Evolutionary conservation across 2,113 vertebrate genomes (phyloP).

Genomic region (Oreochromis tanganicae): DNA sequence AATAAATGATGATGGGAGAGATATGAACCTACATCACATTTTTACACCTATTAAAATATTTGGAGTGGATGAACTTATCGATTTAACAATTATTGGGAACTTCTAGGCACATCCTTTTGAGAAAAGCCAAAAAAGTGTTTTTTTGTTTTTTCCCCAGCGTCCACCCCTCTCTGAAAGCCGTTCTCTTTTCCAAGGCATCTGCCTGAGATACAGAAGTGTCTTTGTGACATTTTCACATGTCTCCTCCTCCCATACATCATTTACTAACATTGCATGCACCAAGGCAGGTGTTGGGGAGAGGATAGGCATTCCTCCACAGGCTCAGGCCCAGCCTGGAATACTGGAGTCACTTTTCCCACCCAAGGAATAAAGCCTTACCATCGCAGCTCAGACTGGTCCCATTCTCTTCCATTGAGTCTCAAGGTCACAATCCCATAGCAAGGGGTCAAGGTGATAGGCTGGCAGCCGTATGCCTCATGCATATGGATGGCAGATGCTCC

Average conservation of each 20-base stretch:
- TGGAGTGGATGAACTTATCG: not conserved
- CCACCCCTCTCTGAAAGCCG: not conserved
- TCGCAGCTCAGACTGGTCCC: constrained; percentile 26
- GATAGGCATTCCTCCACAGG: constrained; percentile 24
- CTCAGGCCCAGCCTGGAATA: not conserved
- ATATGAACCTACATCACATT: not conserved
- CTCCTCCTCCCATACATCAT: constrained; percentile 63
- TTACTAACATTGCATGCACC: constrained; percentile 1
- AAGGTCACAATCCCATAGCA: constrained; percentile 57
- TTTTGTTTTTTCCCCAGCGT: not conserved
- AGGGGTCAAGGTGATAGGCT: constrained; percentile 68
- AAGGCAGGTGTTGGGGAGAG: constrained; percentile 59
- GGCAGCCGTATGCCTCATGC: constrained; percentile 58
- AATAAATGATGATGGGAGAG: not conserved
- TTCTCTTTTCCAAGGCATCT: constrained; percentile 11
- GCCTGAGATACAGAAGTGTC: constrained; percentile 32
- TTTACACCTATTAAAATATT: not conserved
- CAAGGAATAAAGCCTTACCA: constrained; percentile 37
- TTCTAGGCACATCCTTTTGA: not conserved
- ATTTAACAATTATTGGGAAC: not conserved
- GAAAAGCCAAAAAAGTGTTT: not conserved
- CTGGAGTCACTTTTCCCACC: constrained; percentile 25
- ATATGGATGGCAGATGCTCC: constrained; percentile 69
- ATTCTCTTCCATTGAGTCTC: constrained; percentile 54
- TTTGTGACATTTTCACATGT: constrained; percentile 25